Conservation (phyloP, 1,140 invertebrate genomes). For the Drosophila quadrilineata region DNA sequence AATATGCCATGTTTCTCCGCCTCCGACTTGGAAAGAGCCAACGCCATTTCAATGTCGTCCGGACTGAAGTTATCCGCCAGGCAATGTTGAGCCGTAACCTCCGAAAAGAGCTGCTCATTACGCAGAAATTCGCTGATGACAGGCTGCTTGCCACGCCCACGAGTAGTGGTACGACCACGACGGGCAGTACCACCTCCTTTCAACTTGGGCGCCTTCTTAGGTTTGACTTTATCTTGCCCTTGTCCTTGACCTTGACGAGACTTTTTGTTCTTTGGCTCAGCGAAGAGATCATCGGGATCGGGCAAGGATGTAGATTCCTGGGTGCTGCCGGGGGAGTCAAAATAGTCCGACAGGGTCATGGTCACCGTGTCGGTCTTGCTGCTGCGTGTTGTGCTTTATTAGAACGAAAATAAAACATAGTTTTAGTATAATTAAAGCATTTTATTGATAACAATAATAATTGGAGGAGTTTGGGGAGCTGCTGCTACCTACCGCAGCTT, state of each 20-base stretch:
- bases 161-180: not conserved
- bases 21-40: conserved; percentile 74
- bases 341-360: conserved; percentile 39
- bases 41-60: conserved; percentile 74
- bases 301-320: too few species aligned
- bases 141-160: conserved; percentile 47
- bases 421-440: conserved; percentile 28
- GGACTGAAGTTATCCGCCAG: conserved; percentile 68
- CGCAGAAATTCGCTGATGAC: conserved; percentile 67
- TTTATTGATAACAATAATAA: conserved; percentile 47
- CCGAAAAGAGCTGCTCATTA: conserved; percentile 71
- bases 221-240: conserved; percentile 36
- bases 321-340: conserved; percentile 24
- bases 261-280: conserved; percentile 37
- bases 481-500: conserved; percentile 48
- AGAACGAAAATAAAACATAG: conserved; percentile 20
- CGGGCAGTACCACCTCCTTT: conserved; percentile 15
- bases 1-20: conserved; percentile 45
- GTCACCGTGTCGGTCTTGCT: conserved; percentile 11
- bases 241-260: conserved; percentile 38
- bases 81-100: conserved; percentile 72
- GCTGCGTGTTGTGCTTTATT: conserved; percentile 48
- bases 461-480: not conserved
- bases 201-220: conserved; percentile 65
- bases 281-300: not conserved